Evolutionary conservation across 2,888 invertebrate genomes (phyloP).

Genomic region (Scaptodrosophila latifasciaeformis): DNA sequence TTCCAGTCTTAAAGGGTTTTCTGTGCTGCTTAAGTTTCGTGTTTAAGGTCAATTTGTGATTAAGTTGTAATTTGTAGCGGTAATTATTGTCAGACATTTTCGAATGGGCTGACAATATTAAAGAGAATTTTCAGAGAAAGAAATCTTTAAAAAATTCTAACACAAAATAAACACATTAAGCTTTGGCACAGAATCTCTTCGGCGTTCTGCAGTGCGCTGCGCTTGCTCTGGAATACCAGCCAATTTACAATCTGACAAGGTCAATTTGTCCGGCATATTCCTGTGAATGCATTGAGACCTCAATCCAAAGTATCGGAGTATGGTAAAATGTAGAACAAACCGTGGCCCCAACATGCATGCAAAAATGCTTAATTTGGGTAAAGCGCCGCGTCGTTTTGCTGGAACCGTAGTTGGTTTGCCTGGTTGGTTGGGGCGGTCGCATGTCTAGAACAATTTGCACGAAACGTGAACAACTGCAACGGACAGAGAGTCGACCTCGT

Average conservation of each 20-base stretch:
- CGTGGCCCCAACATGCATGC: constrained; percentile 8
- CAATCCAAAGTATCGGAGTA: background rate
- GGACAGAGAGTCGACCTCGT: constrained; percentile 42
- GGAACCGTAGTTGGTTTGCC: constrained; percentile 6
- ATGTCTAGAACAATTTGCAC: constrained; percentile 42
- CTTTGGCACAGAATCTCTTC: too few species aligned
- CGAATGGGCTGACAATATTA: constrained; percentile 14
- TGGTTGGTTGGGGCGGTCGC: constrained; percentile 3
- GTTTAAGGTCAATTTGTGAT: constrained; percentile 59
- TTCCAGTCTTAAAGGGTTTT: constrained; percentile 9
- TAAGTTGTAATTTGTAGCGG: constrained; percentile 60
- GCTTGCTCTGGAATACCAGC: background rate
- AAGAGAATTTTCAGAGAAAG: too few species aligned
- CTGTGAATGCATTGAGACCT: background rate
- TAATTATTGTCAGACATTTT: constrained; percentile 43
- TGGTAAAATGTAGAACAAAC: constrained; percentile 8
- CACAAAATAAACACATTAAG: too few species aligned
- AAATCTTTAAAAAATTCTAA: too few species aligned
- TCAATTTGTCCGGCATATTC: constrained; percentile 41
- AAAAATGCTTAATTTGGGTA: constrained; percentile 23
- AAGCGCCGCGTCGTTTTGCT: background rate
- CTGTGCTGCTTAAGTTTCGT: constrained; percentile 31
- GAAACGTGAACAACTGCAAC: constrained; percentile 41
- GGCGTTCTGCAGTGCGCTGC: background rate
- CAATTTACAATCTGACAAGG: constrained; percentile 52